Conservation (phyloP, 2,888 invertebrate species). For the Branchinecta sandiegonensis region DNA sequence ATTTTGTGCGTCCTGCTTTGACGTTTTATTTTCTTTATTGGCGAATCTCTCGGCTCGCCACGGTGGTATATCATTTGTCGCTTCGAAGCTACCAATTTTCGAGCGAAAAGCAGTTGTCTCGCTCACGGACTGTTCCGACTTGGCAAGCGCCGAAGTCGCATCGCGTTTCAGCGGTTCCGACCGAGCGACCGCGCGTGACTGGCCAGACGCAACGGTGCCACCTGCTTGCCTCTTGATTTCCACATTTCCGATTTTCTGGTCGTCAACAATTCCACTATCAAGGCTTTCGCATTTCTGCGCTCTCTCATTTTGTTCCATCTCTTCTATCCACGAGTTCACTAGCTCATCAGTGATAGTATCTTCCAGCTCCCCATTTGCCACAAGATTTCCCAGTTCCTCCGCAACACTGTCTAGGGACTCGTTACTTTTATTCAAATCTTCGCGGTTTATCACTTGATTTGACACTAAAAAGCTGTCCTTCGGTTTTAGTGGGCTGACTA, state of each 20-base stretch:
- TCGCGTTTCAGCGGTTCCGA: no score
- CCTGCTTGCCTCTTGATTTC: no score
- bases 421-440: background rate
- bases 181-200: no score
- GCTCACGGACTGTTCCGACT: no score
- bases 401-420: conserved; percentile 10
- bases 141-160: no score
- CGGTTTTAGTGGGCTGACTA: conserved; percentile 20
- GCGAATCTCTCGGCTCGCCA: conserved; percentile 12
- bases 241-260: background rate
- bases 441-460: no score
- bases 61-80: background rate
- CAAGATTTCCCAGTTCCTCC: conserved; percentile 5
- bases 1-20: no score
- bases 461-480: background rate
- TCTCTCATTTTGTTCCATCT: background rate
- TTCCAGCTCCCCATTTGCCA: background rate
- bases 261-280: conserved; percentile 15
- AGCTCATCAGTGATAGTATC: background rate
- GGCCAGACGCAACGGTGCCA: no score
- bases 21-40: background rate
- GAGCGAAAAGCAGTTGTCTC: no score
- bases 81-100: background rate
- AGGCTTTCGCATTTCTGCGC: background rate
- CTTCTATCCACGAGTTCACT: conserved; percentile 10